phyloP scores from a whole-genome alignment of 2,888 invertebrate genomes.

The Boloria euphrosyne region DNA sequence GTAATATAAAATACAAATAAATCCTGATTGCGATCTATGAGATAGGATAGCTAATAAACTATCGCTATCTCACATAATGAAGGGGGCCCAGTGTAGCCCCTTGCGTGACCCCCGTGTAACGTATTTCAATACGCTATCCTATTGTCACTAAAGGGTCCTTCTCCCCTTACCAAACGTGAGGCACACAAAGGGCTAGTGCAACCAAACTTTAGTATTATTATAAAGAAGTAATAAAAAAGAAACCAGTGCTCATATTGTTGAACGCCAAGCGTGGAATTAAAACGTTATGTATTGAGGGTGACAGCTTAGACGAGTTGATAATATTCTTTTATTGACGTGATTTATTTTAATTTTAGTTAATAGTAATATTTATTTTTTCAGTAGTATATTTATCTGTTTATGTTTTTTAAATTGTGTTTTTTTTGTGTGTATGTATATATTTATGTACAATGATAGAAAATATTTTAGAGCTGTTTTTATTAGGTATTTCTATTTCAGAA shows the following conservation, averaged over 20 bases:
- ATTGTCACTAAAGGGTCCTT: slow-evolving; percentile 59
- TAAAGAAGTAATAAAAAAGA: slow-evolving; percentile 57
- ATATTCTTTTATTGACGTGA: slow-evolving; percentile 38
- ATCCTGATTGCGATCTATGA: slow-evolving; percentile 39
- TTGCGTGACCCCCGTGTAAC: slow-evolving; percentile 48
- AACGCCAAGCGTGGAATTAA: slow-evolving; percentile 54
- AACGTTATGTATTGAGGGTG: slow-evolving; percentile 55
- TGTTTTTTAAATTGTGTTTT: too few species aligned
- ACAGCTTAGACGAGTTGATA: slow-evolving; percentile 56
- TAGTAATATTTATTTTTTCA: not conserved
- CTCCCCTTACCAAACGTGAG: slow-evolving; percentile 64
- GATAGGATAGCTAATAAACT: slow-evolving; percentile 49
- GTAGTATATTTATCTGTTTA: too few species aligned
- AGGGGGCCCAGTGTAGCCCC: slow-evolving; percentile 52
- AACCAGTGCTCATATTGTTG: slow-evolving; percentile 49
- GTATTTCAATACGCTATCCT: slow-evolving; percentile 46
- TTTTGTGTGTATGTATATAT: too few species aligned
- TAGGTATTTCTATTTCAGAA: too few species aligned
- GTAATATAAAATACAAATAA: slow-evolving; percentile 37
- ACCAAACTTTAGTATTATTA: slow-evolving; percentile 50
- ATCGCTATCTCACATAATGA: slow-evolving; percentile 49
- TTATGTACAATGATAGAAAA: too few species aligned
- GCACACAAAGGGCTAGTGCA: slow-evolving; percentile 65
- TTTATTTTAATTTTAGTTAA: slow-evolving; percentile 3
- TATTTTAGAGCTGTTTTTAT: too few species aligned